Percentiles rank a stretch among this genome's conserved stretches.
These are phyloP conservation scores for Oplegnathus fasciatus DNA, from an alignment of 2,113 vertebrate species.

Conservation along the genomic window DNA sequence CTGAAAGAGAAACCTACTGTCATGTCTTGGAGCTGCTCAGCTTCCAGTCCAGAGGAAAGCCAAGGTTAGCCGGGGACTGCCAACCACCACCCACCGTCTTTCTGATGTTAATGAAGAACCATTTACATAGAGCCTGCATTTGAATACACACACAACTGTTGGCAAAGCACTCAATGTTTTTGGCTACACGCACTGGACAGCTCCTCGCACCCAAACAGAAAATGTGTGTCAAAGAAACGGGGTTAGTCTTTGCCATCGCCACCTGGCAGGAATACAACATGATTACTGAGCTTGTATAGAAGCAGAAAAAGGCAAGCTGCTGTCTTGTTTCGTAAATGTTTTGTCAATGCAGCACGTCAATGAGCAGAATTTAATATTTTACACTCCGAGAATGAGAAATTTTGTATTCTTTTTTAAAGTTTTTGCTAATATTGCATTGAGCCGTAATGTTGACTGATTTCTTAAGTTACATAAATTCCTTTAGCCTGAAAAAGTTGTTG, in stretches of 20 bases:
- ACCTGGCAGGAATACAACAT: conserved; percentile 6
- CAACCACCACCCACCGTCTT: conserved; percentile 34
- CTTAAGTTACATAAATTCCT: too few relatives aligned
- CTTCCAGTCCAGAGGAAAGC: conserved; percentile 90
- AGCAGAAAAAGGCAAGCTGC: too few relatives aligned
- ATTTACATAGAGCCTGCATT: conserved; percentile 27
- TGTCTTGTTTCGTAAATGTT: background rate
- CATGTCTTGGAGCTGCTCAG: conserved; percentile 87
- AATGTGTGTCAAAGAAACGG: conserved; percentile 46
- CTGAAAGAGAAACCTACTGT: conserved; percentile 86
- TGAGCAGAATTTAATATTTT: background rate
- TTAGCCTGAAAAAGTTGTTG: too few relatives aligned
- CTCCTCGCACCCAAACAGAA: conserved; percentile 16
- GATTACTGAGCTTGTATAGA: background rate
- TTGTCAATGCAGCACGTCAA: background rate
- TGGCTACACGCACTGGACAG: background rate
- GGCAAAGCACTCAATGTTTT: conserved; percentile 3
- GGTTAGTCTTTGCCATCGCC: conserved; percentile 10
- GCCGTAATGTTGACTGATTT: too few relatives aligned
- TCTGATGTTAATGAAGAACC: conserved; percentile 49
- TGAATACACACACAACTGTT: conserved; percentile 18
- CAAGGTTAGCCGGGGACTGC: conserved; percentile 82
- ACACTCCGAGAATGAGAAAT: background rate
- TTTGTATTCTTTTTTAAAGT: too few relatives aligned
- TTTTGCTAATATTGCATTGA: too few relatives aligned